Evolutionary conservation across 2,888 invertebrate species (phyloP), one percentile per base, ranked within the genome.

Genomic region (Eudemis profundana): DNA sequence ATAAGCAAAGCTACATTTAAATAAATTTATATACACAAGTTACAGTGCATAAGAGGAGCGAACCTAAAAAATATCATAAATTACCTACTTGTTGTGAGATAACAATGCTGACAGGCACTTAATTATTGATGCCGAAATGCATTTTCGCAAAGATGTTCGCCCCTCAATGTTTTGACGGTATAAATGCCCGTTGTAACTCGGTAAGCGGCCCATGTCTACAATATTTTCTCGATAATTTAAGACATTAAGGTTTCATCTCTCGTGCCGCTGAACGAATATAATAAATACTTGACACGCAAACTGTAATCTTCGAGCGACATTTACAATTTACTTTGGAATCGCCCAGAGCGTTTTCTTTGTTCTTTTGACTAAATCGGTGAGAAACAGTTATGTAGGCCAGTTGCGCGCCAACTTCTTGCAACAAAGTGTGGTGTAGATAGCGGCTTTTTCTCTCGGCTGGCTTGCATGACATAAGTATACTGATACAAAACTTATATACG

Each of bases 151-250:
- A 69, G 70, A 69, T 72, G 72, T 72, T 74, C 72, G 71, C 62
- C 74, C 75, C 72, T 73, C 75, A 78, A 75, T 73, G 72, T 78
- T 81, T 76, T 78, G 82, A 82, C 74, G 79, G 72, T 69, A 69
- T 79, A 84, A 84, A 75, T 82, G 76, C 67, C 61, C 69, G 74
- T 74, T 78, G 78, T 79, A 53, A 59, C 38, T 53, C 27, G 19
- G 64, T 65, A 78, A 82, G 75, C 77, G 72, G 74, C 69, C 69
- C 67, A 71, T 72, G 76, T 78, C 81, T 76, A 80, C 81, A 79
- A 79, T 82, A 77, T 78, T 80, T 75, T 82, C 77, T 71, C 72
- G 72, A 78, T 77, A 79, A 82, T 82, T 78, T 74, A 73, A 69
- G 62, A 69, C 73, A 75, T 82, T 78, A 78, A 78, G 77, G 77